Conservation (phyloP, 2,113 vertebrate genomes). For the Laticauda colubrina region DNA sequence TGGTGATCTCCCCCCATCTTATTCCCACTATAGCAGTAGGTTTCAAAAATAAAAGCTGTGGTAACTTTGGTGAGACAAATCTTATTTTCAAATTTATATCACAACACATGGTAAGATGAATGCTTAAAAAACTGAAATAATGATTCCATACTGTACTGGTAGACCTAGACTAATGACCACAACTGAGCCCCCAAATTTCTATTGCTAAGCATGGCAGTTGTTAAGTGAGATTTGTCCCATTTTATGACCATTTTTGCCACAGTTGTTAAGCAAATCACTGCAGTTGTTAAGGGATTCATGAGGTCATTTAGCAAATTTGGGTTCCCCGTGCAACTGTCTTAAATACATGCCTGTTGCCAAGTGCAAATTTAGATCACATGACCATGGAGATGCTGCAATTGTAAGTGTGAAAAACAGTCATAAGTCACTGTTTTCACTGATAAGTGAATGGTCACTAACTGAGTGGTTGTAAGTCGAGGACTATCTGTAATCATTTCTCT, state of each 20-base stretch:
- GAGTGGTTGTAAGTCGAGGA: background rate
- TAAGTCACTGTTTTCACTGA: background rate
- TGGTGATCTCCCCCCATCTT: background rate
- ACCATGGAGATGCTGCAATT: background rate
- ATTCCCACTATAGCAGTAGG: background rate
- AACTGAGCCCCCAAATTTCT: background rate
- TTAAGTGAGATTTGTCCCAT: background rate
- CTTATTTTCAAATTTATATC: slow-evolving; percentile 30
- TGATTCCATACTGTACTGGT: background rate
- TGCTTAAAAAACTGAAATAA: background rate
- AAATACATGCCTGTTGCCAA: background rate
- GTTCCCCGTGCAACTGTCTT: background rate
- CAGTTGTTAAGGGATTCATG: background rate
- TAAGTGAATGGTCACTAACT: background rate
- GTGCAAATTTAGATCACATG: background rate
- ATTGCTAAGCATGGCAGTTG: background rate
- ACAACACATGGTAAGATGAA: slow-evolving; percentile 28
- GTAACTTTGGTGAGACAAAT: background rate
- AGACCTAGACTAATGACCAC: background rate
- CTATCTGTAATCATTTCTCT: background rate
- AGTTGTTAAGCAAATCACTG: background rate
- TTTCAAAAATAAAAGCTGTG: background rate
- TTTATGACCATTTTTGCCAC: background rate
- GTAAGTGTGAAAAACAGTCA: background rate
- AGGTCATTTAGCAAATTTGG: background rate